Conservation (phyloP, 2,113 vertebrate species). For the Ptychochromis oligacanthus region DNA sequence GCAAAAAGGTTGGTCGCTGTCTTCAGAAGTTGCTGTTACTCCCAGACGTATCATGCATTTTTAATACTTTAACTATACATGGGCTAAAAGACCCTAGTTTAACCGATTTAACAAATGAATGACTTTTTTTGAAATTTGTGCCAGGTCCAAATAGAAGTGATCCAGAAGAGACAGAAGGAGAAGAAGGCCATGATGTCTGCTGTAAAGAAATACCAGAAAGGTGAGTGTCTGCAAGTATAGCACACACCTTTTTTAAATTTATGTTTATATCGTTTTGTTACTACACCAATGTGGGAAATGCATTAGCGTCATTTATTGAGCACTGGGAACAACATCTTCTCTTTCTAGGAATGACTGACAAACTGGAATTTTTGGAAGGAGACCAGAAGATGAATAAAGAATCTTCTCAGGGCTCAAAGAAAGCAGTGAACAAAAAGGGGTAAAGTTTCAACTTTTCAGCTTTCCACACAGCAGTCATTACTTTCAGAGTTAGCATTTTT, state of each 20-base stretch:
- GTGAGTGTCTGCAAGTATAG: slow-evolving; percentile 64
- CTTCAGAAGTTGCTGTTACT: neutral
- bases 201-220: slow-evolving; percentile 98
- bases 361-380: slow-evolving; percentile 95
- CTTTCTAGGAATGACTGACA: slow-evolving; percentile 92
- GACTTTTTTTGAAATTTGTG: neutral
- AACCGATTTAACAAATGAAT: too few species aligned
- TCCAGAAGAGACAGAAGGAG: slow-evolving; percentile 95
- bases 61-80: neutral
- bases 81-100: neutral
- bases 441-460: slow-evolving; percentile 15
- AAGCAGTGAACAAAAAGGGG: slow-evolving; percentile 69
- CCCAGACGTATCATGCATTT: neutral
- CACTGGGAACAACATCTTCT: neutral
- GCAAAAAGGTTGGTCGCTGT: slow-evolving; percentile 89
- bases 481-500: neutral
- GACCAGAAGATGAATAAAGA: slow-evolving; percentile 82
- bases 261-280: neutral
- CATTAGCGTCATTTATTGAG: neutral
- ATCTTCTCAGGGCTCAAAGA: slow-evolving; percentile 55
- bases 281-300: neutral
- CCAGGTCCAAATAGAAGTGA: slow-evolving; percentile 93
- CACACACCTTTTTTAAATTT: neutral
- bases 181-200: slow-evolving; percentile 93
- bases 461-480: neutral